Base-by-base conservation (phyloP, 1,140 invertebrate species). In the Anastrepha ludens region DNA sequence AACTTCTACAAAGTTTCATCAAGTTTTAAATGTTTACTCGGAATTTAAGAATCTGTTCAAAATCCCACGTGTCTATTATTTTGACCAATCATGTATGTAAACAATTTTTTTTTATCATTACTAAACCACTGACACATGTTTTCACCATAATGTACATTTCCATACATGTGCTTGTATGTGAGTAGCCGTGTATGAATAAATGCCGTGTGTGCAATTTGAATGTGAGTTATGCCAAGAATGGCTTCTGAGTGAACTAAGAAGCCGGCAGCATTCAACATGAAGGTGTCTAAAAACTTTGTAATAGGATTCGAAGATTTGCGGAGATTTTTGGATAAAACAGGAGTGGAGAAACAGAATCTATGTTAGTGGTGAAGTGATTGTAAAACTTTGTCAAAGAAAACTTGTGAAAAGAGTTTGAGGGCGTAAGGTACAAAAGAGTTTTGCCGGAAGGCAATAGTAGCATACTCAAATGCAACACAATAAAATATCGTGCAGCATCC, bases 241-340 rank as follows among this genome's bases (percentile, higher is more conserved):
- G 13, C 17, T 17, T 2, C 17, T 39, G 6, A 17, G 44, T 41
- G 70, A 50, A 74, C 70, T 50, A 74, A 74, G 9, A 47, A 39
- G 44, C 13, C 70, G 41, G 17, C 15, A 20, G 44, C 44, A 74
- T 6, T 13, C 70, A 74, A 29, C 70, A 74, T 11, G 17, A 74
- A 74, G 70, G 44, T 74, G 47, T n/a, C 41, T 74, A 11, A 74
- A 74, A 74, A 74, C 70, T 74, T 74, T 74, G 44, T 74, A 67
- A 74, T 50, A 15, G 44, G 44, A 74, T 74, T 74, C 70, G 7
- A 47, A 15, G 44, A 74, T 6, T 47, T 47, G 39, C 17, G 2
- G 70, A 47, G 70, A 74, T 74, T 74, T 1, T 29, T 74, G 41
- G 70, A 47, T 74, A 74, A 50, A 29, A 13, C 44, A 41, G 7